These are phyloP conservation scores for Lagopus muta DNA, from an alignment of 2,113 vertebrate genomes.

Conservation along the genomic window DNA sequence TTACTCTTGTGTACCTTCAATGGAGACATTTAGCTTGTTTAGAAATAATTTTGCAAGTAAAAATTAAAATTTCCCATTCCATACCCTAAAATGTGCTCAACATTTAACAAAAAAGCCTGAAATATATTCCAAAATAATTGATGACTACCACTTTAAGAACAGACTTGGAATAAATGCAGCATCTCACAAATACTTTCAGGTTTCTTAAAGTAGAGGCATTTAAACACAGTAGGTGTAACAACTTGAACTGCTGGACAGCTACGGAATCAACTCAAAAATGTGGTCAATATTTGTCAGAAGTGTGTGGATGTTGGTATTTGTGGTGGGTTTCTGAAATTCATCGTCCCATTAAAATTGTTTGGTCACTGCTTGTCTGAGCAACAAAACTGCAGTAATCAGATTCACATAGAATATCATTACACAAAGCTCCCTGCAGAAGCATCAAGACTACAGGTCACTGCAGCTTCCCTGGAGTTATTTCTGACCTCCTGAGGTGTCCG, in stretches of 20 bases:
- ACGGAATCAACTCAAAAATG: neutral
- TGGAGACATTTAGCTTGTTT: neutral
- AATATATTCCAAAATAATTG: neutral
- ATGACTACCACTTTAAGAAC: neutral
- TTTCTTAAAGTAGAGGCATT: neutral
- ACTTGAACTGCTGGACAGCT: neutral
- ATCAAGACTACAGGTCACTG: neutral
- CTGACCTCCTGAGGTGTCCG: rapidly evolving
- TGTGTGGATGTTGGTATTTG: rapidly evolving
- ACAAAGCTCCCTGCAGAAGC: rapidly evolving
- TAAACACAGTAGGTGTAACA: neutral
- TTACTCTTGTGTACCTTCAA: neutral
- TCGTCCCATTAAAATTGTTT: neutral
- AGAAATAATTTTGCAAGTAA: neutral
- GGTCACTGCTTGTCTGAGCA: neutral
- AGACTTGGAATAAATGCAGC: neutral
- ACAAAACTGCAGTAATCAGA: neutral
- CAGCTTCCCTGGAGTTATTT: neutral
- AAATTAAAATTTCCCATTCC: neutral
- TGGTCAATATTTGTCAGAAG: neutral
- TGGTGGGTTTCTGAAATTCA: neutral
- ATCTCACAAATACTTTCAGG: neutral
- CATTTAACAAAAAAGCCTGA: neutral
- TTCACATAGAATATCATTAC: neutral
- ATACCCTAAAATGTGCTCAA: neutral